Evolutionary conservation across 2,888 invertebrate genomes (phyloP), one percentile per base, ranked within the genome.

Genomic region (Drosophila flavopinicola): DNA sequence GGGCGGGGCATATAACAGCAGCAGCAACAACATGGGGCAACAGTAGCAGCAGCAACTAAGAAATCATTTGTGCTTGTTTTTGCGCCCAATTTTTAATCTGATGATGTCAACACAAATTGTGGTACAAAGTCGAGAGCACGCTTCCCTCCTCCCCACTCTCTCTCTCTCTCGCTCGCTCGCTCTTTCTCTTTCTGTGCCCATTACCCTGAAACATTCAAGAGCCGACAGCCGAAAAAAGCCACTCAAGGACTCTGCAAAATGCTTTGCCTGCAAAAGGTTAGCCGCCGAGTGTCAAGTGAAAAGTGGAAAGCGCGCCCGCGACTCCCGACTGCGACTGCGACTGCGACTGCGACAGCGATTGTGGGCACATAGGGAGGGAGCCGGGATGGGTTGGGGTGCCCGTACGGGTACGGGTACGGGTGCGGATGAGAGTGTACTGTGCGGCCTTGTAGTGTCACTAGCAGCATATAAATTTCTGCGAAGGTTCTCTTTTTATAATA

Each of bases 101-200:
- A 83, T 83, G 83, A 83, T 83, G 83, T 85, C 83, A 83, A 83
- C 83, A 87, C 83, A 83, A 83, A 87, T 83, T 83, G 83, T 85
- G 87, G 86, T 64, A 60, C 73, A 67, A 61, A 67, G 66, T 61
- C 42, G 66, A 51, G 23, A 45, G 64, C 56, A 42, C 32, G 37
- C 20, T 20, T 11, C 38, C 9, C 38, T 30, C 6, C 27, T n/a
- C 13, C 24, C 20, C 20, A 25, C 17, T 13, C 29, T n/a, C 44
- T 24, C 9, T 20, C 3, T 9, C 1, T 3, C 25, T 6, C 4
- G 13, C 0, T 24, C 20, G n/a, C 9, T 4, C 17, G 32, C 9
- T n/a, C 15, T n/a, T n/a, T 13, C 13, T 24, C 17, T 24, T n/a
- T 13, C 6, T 15, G 6, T 6, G 3, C 13, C 25, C 29, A n/a